Evolutionary conservation across 1,140 invertebrate genomes (phyloP).

Genomic region (Archivesica marissinica): DNA sequence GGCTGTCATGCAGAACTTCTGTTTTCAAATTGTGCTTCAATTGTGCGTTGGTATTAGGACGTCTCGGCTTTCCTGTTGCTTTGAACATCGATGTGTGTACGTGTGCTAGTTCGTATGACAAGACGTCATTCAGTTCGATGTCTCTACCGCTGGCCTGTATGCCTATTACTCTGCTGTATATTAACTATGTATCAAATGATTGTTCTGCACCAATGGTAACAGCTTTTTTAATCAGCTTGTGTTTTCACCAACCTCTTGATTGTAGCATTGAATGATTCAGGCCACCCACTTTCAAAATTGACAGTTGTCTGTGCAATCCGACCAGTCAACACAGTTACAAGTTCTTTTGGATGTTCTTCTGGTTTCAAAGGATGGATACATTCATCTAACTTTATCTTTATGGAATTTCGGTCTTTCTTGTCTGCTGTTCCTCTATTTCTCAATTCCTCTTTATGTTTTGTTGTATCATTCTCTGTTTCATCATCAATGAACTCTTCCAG

Average conservation of each 20-base stretch:
- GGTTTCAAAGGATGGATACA: constrained; percentile 32
- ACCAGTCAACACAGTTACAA: constrained; percentile 15
- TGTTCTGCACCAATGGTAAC: too few relatives aligned
- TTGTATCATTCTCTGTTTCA: neutral
- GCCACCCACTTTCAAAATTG: constrained; percentile 20
- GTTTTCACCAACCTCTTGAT: too few relatives aligned
- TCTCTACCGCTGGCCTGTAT: neutral
- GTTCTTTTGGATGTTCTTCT: constrained; percentile 4
- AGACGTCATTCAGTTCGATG: constrained; percentile 5
- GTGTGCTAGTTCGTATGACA: constrained; percentile 22
- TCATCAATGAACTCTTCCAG: constrained; percentile 11
- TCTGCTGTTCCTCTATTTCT: neutral
- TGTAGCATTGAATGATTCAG: neutral
- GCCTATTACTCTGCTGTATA: constrained; percentile 5
- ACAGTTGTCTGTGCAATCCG: neutral
- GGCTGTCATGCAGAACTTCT: too few relatives aligned
- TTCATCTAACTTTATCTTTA: neutral
- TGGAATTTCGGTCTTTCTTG: neutral
- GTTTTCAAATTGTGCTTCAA: too few relatives aligned
- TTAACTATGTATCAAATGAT: neutral
- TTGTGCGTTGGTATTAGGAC: too few relatives aligned
- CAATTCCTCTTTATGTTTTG: constrained; percentile 48
- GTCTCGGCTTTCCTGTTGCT: constrained; percentile 11
- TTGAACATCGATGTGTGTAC: constrained; percentile 20
- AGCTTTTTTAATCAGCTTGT: too few relatives aligned